A percentile compares a stretch with the other conserved stretches of the same genome.
Evolutionary conservation across 2,113 vertebrate species (phyloP).

Genomic region (Accipiter virgatus): DNA sequence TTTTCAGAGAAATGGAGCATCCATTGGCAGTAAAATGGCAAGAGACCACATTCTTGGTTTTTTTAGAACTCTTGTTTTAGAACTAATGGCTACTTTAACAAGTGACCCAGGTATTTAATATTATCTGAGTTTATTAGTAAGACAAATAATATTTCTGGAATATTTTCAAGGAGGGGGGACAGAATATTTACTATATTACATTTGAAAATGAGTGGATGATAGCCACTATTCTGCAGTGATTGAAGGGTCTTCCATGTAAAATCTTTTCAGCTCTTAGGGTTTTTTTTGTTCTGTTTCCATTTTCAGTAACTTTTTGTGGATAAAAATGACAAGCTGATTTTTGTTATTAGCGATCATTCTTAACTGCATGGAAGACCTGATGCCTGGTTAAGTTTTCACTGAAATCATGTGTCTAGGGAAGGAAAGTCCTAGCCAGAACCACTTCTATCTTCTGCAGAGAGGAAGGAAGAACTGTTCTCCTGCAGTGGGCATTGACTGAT

Average conservation of each 20-base stretch:
- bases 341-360: neutral
- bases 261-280: neutral
- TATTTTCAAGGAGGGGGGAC: neutral
- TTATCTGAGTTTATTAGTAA: neutral
- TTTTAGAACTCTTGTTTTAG: neutral
- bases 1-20: neutral
- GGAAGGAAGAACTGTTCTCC: neutral
- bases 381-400: neutral
- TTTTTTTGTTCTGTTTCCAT: neutral
- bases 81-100: neutral
- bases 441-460: neutral
- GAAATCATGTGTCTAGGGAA: neutral
- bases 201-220: neutral
- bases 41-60: neutral
- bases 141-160: neutral
- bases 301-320: neutral
- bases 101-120: neutral
- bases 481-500: too few relatives aligned
- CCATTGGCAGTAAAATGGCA: neutral
- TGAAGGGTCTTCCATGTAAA: neutral
- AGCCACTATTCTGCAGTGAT: neutral
- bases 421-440: neutral
- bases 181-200: neutral
- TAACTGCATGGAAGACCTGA: neutral
- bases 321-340: neutral